Percentiles rank a stretch among this genome's conserved stretches.
These are phyloP conservation scores for Orchesella flavescens DNA, from an alignment of 2,888 invertebrate genomes.

Conservation along the genomic window DNA sequence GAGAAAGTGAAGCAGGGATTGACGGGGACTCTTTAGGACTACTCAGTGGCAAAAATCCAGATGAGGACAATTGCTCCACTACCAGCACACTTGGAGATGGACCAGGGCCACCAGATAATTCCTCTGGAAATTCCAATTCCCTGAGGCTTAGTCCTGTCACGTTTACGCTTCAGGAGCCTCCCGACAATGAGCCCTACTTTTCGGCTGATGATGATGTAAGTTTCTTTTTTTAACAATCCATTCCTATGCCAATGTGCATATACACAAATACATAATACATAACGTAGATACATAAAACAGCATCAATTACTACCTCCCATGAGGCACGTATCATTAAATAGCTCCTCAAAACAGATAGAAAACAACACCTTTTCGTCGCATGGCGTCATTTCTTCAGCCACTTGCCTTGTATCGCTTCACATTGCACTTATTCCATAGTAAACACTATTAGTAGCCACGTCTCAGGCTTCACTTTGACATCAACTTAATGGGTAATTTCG, in stretches of 20 bases:
- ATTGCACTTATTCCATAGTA: too few species aligned
- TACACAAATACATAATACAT: too few species aligned
- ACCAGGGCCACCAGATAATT: slow-evolving; percentile 66
- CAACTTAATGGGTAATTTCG: slow-evolving; percentile 17
- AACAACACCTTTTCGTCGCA: too few species aligned
- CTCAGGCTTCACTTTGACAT: background rate
- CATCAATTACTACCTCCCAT: too few species aligned
- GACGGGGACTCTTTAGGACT: slow-evolving; percentile 65
- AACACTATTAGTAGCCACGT: too few species aligned
- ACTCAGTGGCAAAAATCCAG: slow-evolving; percentile 68
- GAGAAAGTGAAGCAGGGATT: slow-evolving; percentile 25
- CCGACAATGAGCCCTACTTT: slow-evolving; percentile 67
- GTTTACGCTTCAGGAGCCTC: slow-evolving; percentile 71
- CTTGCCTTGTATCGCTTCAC: too few species aligned
- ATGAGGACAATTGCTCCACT: slow-evolving; percentile 71
- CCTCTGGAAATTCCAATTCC: slow-evolving; percentile 67
- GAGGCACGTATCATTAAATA: too few species aligned
- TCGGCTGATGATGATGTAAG: slow-evolving; percentile 60
- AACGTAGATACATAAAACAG: too few species aligned
- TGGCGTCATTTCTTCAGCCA: too few species aligned
- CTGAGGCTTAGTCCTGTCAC: slow-evolving; percentile 71
- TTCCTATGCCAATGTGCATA: background rate
- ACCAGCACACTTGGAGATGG: slow-evolving; percentile 72
- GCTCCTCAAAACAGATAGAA: too few species aligned
- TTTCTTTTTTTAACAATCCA: background rate